Conservation (phyloP, 1,140 invertebrate genomes). For the Procambarus clarkii region DNA sequence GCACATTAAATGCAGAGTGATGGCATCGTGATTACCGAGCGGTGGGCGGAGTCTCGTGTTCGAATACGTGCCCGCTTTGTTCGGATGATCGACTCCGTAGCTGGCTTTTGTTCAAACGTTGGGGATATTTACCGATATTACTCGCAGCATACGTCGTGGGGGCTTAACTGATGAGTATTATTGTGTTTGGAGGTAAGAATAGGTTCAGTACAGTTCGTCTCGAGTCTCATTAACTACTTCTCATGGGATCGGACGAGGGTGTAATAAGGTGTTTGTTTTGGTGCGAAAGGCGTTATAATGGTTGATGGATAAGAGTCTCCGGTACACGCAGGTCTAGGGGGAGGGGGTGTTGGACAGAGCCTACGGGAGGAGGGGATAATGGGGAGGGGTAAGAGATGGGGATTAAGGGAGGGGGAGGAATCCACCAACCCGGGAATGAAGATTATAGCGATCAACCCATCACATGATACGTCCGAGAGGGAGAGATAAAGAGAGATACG, state of each 20-base stretch:
- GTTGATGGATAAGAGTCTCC: slow-evolving; percentile 69
- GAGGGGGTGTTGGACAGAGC: slow-evolving; percentile 35
- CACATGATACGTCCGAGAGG: slow-evolving; percentile 69
- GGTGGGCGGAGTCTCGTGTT: slow-evolving; percentile 68
- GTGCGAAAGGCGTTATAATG: slow-evolving; percentile 71
- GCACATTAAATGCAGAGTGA: slow-evolving; percentile 72
- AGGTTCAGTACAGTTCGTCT: not conserved
- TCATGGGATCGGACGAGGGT: slow-evolving; percentile 65
- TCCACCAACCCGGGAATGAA: slow-evolving; percentile 54
- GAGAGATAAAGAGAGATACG: slow-evolving; percentile 66
- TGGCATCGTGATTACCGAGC: slow-evolving; percentile 67
- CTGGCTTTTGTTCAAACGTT: slow-evolving; percentile 28
- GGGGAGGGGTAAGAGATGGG: not conserved
- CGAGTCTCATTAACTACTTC: slow-evolving; percentile 41
- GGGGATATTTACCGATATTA: slow-evolving; percentile 11
- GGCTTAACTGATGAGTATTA: not conserved
- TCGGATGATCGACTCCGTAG: slow-evolving; percentile 44
- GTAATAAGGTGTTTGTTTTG: slow-evolving; percentile 72
- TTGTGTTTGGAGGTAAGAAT: not conserved
- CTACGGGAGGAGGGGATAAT: not conserved
- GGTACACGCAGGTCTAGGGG: slow-evolving; percentile 63
- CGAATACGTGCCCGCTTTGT: slow-evolving; percentile 59
- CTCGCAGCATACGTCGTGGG: slow-evolving; percentile 7
- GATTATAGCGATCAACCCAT: slow-evolving; percentile 69
- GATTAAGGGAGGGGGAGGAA: slow-evolving; percentile 7